Evolutionary conservation across 2,797 vertebrate genomes (phyloP).

Genomic region (Acomys russatus): DNA sequence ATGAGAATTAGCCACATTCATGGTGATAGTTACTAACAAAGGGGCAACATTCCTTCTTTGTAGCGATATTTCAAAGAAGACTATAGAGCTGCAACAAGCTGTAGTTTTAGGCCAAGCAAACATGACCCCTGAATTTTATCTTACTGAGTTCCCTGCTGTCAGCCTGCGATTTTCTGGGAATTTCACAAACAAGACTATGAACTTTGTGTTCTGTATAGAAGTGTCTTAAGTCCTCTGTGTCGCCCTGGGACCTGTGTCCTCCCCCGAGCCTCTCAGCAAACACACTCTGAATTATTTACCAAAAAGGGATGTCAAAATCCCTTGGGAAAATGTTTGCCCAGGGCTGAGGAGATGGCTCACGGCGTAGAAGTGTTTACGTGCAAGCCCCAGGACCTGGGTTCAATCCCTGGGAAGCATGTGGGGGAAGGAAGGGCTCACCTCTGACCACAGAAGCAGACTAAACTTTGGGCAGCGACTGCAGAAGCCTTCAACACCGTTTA

Average conservation of each 20-base stretch:
- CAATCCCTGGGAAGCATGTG: neutral
- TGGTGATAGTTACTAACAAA: neutral
- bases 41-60: neutral
- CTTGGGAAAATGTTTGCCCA: neutral
- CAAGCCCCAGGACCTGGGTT: too few species aligned
- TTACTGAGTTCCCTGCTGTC: neutral
- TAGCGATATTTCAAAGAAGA: neutral
- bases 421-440: neutral
- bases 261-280: neutral
- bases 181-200: neutral
- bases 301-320: neutral
- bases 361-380: neutral
- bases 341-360: too few species aligned
- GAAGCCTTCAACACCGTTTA: neutral
- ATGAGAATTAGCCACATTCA: neutral
- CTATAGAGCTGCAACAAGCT: neutral
- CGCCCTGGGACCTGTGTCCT: neutral
- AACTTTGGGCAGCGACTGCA: neutral
- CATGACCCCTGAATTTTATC: neutral
- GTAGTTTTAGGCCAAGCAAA: neutral
- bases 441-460: neutral
- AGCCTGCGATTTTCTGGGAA: neutral
- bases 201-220: neutral
- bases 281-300: neutral
- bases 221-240: neutral